Evolutionary conservation across 2,113 vertebrate genomes (phyloP), one percentile per base, ranked within the genome.

Genomic region (Xenopus laevis): DNA sequence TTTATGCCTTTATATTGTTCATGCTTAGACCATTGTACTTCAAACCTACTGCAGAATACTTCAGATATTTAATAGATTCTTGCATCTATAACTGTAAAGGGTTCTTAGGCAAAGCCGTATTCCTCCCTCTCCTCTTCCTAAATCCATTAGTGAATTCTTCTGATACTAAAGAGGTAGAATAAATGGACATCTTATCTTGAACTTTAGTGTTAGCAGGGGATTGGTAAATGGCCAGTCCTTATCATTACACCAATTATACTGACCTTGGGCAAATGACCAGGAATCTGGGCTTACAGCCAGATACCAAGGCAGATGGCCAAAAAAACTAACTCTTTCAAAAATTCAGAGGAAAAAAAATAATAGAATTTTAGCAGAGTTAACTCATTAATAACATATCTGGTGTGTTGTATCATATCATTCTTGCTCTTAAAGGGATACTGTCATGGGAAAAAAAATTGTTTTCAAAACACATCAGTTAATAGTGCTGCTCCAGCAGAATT

Each of bases 161-260:
- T 55, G 53, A n/a, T 55, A n/a, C 53, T 55, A 55, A 55, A 55
- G 53, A 55, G 53, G 17, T 17, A 55, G 53, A 55, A n/a, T 55
- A 55, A 55, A 55, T 55, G 53, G 53, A 55, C 17, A 55, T 55
- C 15, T 55, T 55, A 55, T 55, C 53, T 55, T 55, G 53, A 55
- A 55, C 53, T 55, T 55, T 55, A 55, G 17, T 55, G 17, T 55
- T 16, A 55, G 53, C 53, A 55, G 53, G 10, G 53, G 53, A 55
- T 55, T 55, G 53, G 53, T 55, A 55, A 55, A 55, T 55, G 53
- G 53, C 53, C 53, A 55, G 53, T n/a, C 53, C 53, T 55, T 55
- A 55, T 55, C 53, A 18, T 55, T 55, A 55, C 53, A 55, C 53
- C 17, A 55, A 1, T 55, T 55, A n/a, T 55, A 16, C 17, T n/a